These are phyloP conservation scores for Tanypteryx hageni DNA, from an alignment of 2,888 invertebrate genomes.

Conservation along the genomic window DNA sequence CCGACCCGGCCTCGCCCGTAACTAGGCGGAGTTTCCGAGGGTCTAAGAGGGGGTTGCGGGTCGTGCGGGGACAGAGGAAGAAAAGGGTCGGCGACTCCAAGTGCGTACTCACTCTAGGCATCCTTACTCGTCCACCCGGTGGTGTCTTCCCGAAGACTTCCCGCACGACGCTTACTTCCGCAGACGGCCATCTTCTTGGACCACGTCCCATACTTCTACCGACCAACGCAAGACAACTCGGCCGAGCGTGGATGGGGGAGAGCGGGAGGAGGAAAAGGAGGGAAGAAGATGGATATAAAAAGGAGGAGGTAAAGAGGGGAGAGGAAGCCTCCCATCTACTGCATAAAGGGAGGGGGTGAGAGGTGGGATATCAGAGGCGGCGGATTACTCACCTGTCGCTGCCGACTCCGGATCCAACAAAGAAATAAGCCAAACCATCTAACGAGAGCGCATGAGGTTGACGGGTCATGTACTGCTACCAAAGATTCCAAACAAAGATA, in stretches of 20 bases:
- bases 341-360: background rate
- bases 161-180: background rate
- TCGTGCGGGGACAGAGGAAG: background rate
- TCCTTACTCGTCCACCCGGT: background rate
- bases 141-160: background rate
- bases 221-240: slow-evolving; percentile 8
- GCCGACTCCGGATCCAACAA: background rate
- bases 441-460: slow-evolving; percentile 19
- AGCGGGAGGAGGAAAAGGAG: background rate
- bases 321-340: background rate
- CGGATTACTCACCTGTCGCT: background rate
- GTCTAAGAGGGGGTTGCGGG: background rate
- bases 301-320: background rate
- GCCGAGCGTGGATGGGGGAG: background rate
- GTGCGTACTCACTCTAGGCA: slow-evolving; percentile 1
- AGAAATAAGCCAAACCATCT: background rate
- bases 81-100: background rate
- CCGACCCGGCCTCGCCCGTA: background rate
- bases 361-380: background rate
- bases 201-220: background rate
- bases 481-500: slow-evolving; percentile 44
- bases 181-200: background rate
- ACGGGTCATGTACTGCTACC: background rate
- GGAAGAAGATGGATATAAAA: too few species aligned
- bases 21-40: slow-evolving; percentile 39